phyloP scores from a whole-genome alignment of 2,113 vertebrate genomes.

The Dasyurus viverrinus region DNA sequence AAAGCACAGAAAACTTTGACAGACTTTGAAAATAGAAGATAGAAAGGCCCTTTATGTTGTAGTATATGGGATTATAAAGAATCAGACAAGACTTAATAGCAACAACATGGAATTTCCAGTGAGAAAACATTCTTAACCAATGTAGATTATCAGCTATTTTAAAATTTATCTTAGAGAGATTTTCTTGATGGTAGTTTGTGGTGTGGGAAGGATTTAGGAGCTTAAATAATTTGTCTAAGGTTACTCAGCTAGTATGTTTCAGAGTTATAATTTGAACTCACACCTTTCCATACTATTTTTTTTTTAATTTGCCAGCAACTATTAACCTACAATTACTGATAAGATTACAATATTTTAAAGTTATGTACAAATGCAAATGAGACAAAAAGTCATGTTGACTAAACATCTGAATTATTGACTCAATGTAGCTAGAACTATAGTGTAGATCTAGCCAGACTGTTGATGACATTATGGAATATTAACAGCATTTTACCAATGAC shows the following conservation, averaged over 20 bases:
- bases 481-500: background rate
- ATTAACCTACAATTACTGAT: background rate
- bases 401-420: background rate
- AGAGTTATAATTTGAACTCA: background rate
- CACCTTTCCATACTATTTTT: background rate
- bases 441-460: constrained; percentile 9
- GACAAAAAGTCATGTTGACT: background rate
- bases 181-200: background rate
- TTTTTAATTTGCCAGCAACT: background rate
- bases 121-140: background rate
- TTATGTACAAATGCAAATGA: background rate
- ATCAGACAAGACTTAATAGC: background rate
- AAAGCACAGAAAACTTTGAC: background rate
- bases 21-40: background rate
- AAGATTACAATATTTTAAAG: background rate
- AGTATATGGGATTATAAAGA: background rate
- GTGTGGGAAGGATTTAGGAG: background rate
- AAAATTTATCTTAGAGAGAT: background rate
- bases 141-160: background rate
- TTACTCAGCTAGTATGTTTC: background rate
- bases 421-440: background rate
- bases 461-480: background rate
- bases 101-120: background rate
- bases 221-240: background rate
- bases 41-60: background rate